phyloP scores from a whole-genome alignment of 2,797 vertebrate genomes.

The Antennarius maculatus region DNA sequence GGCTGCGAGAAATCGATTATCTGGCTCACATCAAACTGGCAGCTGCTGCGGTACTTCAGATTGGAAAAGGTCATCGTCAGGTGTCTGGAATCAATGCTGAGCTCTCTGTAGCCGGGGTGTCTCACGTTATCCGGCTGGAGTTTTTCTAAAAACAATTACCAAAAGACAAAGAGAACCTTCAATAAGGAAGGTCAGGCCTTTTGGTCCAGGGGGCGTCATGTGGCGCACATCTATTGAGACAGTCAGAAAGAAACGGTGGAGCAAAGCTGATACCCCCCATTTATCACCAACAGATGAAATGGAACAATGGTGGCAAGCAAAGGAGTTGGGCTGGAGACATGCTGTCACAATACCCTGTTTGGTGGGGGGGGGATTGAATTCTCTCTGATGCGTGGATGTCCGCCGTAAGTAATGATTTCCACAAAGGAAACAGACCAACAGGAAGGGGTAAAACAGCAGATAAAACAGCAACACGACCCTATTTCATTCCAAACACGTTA shows the following conservation, averaged over 20 bases:
- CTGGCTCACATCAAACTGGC: constrained; percentile 70
- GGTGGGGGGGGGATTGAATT: constrained; percentile 65
- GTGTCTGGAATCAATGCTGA: constrained; percentile 76
- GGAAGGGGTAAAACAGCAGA: constrained; percentile 60
- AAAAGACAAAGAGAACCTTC: constrained; percentile 68
- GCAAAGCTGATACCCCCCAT: constrained; percentile 58
- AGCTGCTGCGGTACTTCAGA: constrained; percentile 66
- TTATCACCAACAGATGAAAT: constrained; percentile 70
- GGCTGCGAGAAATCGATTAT: constrained; percentile 71
- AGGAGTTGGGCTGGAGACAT: constrained; percentile 49
- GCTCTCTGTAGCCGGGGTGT: constrained; percentile 75
- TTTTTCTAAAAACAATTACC: constrained; percentile 72
- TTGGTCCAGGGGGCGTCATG: constrained; percentile 54
- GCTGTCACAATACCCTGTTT: constrained; percentile 67
- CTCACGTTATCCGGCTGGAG: constrained; percentile 60
- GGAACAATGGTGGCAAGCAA: constrained; percentile 56
- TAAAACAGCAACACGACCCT: constrained; percentile 46
- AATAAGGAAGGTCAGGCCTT: constrained; percentile 65
- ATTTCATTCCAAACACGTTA: constrained; percentile 50
- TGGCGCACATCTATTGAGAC: constrained; percentile 53
- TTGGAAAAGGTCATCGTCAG: constrained; percentile 81
- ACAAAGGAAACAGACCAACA: constrained; percentile 57
- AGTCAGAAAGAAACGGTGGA: constrained; percentile 55
- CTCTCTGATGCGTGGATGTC: constrained; percentile 52
- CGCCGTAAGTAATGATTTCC: constrained; percentile 49